A percentile compares a stretch with the other conserved stretches of the same genome.
phyloP scores from a whole-genome alignment of 2,888 invertebrate species.

The Cantharis lateralis region DNA sequence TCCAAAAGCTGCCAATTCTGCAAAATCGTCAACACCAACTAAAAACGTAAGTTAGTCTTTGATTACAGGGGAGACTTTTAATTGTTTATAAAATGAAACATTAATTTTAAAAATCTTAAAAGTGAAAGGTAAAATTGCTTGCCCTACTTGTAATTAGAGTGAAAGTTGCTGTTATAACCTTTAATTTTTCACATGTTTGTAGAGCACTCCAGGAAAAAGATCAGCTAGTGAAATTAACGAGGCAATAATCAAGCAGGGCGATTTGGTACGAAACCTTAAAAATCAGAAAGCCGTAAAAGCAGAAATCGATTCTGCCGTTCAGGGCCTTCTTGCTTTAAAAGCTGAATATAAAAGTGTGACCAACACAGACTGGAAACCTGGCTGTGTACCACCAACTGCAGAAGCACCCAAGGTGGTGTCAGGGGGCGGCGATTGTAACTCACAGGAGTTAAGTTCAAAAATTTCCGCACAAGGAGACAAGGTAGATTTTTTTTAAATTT shows the following conservation, averaged over 20 bases:
- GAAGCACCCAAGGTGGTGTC: background rate
- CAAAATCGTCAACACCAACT: background rate
- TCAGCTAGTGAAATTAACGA: slow-evolving; percentile 25
- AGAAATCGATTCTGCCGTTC: slow-evolving; percentile 62
- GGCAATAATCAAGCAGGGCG: slow-evolving; percentile 65
- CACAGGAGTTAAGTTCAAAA: slow-evolving; percentile 45
- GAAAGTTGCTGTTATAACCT: background rate
- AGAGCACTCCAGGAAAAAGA: background rate
- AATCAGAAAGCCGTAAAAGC: slow-evolving; percentile 69
- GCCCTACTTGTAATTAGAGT: background rate
- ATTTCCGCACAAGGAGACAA: slow-evolving; percentile 59
- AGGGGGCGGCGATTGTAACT: slow-evolving; percentile 45
- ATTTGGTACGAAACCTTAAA: slow-evolving; percentile 72
- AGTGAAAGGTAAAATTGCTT: background rate
- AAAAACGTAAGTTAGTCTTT: background rate
- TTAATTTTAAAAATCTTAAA: too few species aligned
- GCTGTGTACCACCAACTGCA: slow-evolving; percentile 24
- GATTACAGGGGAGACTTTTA: too few species aligned
- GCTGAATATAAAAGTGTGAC: slow-evolving; percentile 61
- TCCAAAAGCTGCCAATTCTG: slow-evolving; percentile 40
- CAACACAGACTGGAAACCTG: slow-evolving; percentile 65
- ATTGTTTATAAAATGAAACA: too few species aligned
- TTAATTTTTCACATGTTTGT: background rate
- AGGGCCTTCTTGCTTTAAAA: slow-evolving; percentile 62
- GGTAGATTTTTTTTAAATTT: slow-evolving; percentile 40